A percentile compares a stretch with the other conserved stretches of the same genome.
phyloP scores from a whole-genome alignment of 1,140 invertebrate species.

The Drosophila cardini region DNA sequence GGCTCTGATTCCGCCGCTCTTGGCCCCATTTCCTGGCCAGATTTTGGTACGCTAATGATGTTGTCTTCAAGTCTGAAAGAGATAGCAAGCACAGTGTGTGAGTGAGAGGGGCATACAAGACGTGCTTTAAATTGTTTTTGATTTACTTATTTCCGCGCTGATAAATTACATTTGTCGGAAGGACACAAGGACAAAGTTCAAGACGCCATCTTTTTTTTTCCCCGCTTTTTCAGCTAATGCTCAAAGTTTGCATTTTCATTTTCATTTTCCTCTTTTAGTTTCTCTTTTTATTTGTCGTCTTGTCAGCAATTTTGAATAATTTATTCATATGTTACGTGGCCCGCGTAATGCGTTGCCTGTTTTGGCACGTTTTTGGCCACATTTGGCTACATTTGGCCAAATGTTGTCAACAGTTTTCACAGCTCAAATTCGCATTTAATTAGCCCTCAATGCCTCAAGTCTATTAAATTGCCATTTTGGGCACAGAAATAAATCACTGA shows the following conservation, averaged over 20 bases:
- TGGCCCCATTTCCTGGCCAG: background rate
- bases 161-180: slow-evolving; percentile 80
- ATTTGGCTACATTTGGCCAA: slow-evolving; percentile 35
- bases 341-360: slow-evolving; percentile 48
- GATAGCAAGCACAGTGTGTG: slow-evolving; percentile 2
- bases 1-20: slow-evolving; percentile 3
- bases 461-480: slow-evolving; percentile 69
- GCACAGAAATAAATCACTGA: slow-evolving; percentile 39
- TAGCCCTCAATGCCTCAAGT: slow-evolving; percentile 59
- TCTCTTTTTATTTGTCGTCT: slow-evolving; percentile 59
- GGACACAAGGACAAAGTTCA: slow-evolving; percentile 60
- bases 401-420: slow-evolving; percentile 48
- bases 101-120: background rate
- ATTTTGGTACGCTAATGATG: slow-evolving; percentile 62
- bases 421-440: slow-evolving; percentile 77
- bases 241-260: too few relatives aligned
- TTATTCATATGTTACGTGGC: slow-evolving; percentile 82
- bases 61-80: slow-evolving; percentile 10
- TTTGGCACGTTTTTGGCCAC: slow-evolving; percentile 2
- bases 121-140: slow-evolving; percentile 82
- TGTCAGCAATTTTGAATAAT: slow-evolving; percentile 77
- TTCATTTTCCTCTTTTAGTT: slow-evolving; percentile 43
- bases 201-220: slow-evolving; percentile 60
- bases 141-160: slow-evolving; percentile 82
- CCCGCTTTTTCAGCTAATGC: slow-evolving; percentile 56